Conservation (phyloP, 2,888 invertebrate genomes). For the Apamea sordens region DNA sequence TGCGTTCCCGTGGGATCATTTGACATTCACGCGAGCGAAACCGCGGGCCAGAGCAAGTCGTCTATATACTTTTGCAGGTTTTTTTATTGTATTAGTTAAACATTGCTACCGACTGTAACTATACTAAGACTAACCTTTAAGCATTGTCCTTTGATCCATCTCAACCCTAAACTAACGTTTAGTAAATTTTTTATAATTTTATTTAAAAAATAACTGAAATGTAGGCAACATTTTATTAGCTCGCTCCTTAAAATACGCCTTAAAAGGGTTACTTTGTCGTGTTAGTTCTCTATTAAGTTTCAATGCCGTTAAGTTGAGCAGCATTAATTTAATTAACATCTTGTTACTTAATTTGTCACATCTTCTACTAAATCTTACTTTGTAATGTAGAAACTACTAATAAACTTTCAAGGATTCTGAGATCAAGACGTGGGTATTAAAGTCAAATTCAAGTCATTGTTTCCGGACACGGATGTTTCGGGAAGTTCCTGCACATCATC, state of each 20-base stretch:
- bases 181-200: too few species aligned
- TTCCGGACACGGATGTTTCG: too few species aligned
- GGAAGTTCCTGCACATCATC: too few species aligned
- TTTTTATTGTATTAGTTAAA: too few species aligned
- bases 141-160: not conserved
- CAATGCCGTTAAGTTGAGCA: constrained; percentile 6
- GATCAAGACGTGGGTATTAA: not conserved
- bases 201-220: too few species aligned
- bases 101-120: too few species aligned
- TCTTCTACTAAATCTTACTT: constrained; percentile 1
- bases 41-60: too few species aligned
- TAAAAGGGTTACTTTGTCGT: constrained; percentile 22
- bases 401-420: not conserved
- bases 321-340: constrained; percentile 20
- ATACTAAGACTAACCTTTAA: too few species aligned
- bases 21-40: too few species aligned
- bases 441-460: not conserved
- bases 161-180: not conserved
- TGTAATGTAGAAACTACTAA: too few species aligned
- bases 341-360: constrained; percentile 16
- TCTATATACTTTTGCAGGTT: too few species aligned
- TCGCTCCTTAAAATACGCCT: not conserved
- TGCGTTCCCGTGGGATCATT: too few species aligned
- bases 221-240: not conserved
- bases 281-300: not conserved